These are phyloP conservation scores for Latrodectus elegans DNA, from an alignment of 2,888 invertebrate genomes.

Conservation along the genomic window DNA sequence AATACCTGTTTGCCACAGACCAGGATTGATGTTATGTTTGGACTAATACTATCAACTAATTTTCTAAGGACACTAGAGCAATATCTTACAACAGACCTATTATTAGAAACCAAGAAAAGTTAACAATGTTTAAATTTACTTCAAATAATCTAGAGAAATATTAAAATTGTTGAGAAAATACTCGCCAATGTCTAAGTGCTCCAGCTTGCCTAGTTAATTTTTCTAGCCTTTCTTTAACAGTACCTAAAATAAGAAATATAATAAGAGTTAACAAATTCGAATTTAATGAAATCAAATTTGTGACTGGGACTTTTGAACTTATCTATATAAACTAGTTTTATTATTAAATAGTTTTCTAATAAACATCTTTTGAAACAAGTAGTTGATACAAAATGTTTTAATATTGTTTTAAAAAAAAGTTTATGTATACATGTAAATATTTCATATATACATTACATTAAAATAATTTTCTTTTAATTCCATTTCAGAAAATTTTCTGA, in stretches of 20 bases:
- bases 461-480: no score
- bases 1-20: conserved; percentile 96
- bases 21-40: conserved; percentile 96
- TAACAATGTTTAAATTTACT: background rate
- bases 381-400: no score
- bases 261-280: background rate
- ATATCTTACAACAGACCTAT: conserved; percentile 88
- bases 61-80: conserved; percentile 95
- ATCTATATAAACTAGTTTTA: no score
- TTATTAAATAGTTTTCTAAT: no score
- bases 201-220: conserved; percentile 80
- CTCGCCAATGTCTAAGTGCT: conserved; percentile 85
- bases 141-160: background rate
- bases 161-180: background rate
- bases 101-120: background rate
- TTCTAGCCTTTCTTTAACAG: conserved; percentile 76
- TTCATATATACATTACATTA: no score
- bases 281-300: background rate
- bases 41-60: conserved; percentile 97
- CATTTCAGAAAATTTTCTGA: no score
- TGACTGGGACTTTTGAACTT: no score
- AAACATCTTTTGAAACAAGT: no score
- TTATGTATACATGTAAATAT: no score
- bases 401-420: no score
- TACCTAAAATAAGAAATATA: conserved; percentile 62